A percentile compares a stretch with the other conserved stretches of the same genome.
Evolutionary conservation across 2,888 invertebrate species (phyloP).

Genomic region (Pheosia gnoma): DNA sequence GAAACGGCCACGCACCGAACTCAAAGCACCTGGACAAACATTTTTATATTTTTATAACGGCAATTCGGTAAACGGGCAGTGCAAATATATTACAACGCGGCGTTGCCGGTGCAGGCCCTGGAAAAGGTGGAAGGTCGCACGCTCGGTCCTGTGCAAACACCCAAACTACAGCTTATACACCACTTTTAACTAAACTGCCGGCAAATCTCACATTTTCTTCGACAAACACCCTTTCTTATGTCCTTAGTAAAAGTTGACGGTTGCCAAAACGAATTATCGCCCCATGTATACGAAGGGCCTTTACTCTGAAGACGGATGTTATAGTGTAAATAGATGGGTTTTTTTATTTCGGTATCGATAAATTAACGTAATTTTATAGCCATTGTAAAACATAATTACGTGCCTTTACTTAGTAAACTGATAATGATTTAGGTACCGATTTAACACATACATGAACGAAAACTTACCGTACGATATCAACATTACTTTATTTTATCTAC

Average conservation of each 20-base stretch:
- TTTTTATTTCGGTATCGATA: no score
- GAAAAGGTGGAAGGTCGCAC: slow-evolving; percentile 15
- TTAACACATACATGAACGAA: no score
- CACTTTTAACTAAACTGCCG: slow-evolving; percentile 58
- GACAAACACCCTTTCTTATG: slow-evolving; percentile 60
- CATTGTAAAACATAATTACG: no score
- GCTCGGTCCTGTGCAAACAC: slow-evolving; percentile 51
- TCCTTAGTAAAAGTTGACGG: slow-evolving; percentile 46
- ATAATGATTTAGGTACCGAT: no score
- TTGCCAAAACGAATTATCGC: slow-evolving; percentile 37
- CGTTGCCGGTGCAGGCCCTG: slow-evolving; percentile 21
- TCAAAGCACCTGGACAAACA: slow-evolving; percentile 25
- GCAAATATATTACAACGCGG: slow-evolving; percentile 46
- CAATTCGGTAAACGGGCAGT: slow-evolving; percentile 39
- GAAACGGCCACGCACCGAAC: slow-evolving; percentile 22
- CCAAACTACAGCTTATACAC: slow-evolving; percentile 39
- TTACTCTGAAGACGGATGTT: no score
- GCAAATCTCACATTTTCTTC: slow-evolving; percentile 62
- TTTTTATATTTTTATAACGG: slow-evolving; percentile 43
- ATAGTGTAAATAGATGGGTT: no score
- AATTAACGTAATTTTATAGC: no score
- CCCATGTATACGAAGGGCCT: slow-evolving; percentile 31
- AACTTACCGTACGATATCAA: no score
- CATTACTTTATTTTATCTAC: no score
- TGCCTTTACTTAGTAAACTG: no score